These are phyloP conservation scores for Coptodon rendalli DNA, from an alignment of 2,113 vertebrate genomes.

Conservation along the genomic window DNA sequence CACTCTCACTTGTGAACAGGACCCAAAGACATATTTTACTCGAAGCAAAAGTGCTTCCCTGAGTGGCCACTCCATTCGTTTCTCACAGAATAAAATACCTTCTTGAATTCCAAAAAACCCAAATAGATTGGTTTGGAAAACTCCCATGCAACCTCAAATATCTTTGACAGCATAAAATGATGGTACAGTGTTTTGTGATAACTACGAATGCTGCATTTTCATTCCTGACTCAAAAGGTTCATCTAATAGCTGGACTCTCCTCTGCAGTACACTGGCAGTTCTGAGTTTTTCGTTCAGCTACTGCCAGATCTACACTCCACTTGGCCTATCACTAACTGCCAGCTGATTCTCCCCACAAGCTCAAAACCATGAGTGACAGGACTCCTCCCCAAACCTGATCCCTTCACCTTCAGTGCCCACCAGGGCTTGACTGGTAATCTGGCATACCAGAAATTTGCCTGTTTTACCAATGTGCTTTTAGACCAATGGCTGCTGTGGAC, in stretches of 20 bases:
- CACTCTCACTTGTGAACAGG: background rate
- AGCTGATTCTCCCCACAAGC: background rate
- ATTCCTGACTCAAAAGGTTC: background rate
- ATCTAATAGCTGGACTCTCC: background rate
- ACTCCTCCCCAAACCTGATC: background rate
- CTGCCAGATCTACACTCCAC: background rate
- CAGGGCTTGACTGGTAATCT: background rate
- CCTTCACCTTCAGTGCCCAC: background rate
- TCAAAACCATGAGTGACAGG: background rate
- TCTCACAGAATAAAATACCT: background rate
- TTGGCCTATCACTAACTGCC: background rate
- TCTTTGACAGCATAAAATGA: background rate
- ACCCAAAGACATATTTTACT: background rate
- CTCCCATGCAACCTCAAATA: background rate
- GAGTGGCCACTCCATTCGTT: background rate
- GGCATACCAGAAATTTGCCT: background rate
- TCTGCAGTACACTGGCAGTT: no score
- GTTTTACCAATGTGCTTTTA: background rate
- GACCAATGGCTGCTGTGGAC: background rate
- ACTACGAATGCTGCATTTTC: background rate
- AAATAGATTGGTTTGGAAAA: background rate
- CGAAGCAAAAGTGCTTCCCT: background rate
- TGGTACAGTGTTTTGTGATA: background rate
- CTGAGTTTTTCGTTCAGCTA: background rate
- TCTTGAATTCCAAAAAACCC: background rate